Percentiles rank a stretch among this genome's conserved stretches.
These are phyloP conservation scores for Yponomeuta cagnagella DNA, from an alignment of 2,888 invertebrate genomes.

Conservation along the genomic window DNA sequence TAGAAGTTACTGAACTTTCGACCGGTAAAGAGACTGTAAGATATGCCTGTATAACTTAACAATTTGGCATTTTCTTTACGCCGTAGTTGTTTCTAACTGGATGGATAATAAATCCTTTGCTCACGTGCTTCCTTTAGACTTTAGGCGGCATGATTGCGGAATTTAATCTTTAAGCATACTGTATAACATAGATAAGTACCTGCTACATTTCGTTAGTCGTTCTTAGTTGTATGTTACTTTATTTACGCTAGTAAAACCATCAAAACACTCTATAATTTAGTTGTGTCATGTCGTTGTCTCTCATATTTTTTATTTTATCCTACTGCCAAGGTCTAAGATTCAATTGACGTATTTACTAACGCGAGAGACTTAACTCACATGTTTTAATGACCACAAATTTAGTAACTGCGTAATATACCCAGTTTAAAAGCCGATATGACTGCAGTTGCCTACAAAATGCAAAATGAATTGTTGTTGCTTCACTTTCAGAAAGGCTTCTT, in stretches of 20 bases:
- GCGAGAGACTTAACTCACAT: conserved; percentile 50
- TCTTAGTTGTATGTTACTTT: conserved; percentile 8
- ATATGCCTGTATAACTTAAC: neutral
- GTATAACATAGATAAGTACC: neutral
- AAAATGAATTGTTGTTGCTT: conserved; percentile 56
- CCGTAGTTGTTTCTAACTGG: neutral
- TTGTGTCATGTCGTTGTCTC: conserved; percentile 56
- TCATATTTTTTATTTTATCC: conserved; percentile 51
- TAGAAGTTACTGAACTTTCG: no score
- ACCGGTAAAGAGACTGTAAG: no score
- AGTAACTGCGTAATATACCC: neutral
- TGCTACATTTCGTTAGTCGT: neutral
- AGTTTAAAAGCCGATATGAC: conserved; percentile 3
- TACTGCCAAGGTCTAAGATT: conserved; percentile 52
- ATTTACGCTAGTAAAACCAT: conserved; percentile 11
- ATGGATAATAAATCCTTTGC: conserved; percentile 1
- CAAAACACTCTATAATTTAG: conserved; percentile 12
- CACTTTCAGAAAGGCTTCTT: conserved; percentile 55
- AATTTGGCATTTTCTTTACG: neutral
- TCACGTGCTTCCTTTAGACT: neutral
- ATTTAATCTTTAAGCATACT: neutral
- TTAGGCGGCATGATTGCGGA: neutral
- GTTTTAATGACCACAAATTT: conserved; percentile 3
- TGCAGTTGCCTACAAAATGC: conserved; percentile 53
- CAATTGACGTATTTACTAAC: conserved; percentile 53